phyloP scores from a whole-genome alignment of 1,140 invertebrate genomes.

The Nasonia longicornis region DNA sequence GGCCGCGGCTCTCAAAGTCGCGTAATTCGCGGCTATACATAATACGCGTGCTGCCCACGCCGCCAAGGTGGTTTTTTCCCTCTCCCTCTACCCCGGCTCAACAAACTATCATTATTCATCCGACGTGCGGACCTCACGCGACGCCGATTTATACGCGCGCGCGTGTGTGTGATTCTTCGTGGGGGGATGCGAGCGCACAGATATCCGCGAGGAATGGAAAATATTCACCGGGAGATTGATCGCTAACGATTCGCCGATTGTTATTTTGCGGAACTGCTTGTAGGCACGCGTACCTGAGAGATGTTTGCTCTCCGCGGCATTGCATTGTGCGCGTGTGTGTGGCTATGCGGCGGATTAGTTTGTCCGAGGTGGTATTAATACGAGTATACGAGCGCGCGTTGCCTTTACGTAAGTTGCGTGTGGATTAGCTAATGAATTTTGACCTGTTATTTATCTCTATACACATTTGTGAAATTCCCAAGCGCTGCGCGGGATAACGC shows the following conservation, averaged over 20 bases:
- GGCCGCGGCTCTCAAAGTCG: not conserved
- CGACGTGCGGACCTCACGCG: constrained; percentile 56
- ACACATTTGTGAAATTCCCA: not conserved
- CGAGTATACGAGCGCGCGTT: too few relatives aligned
- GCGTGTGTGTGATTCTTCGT: not conserved
- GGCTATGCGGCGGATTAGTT: not conserved
- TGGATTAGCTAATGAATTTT: not conserved
- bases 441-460: not conserved
- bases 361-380: not conserved
- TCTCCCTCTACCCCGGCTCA: constrained; percentile 28
- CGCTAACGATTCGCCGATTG: constrained; percentile 45
- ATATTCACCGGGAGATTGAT: constrained; percentile 48
- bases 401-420: too few relatives aligned
- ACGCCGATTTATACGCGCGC: constrained; percentile 51
- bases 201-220: constrained; percentile 15
- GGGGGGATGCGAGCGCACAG: not conserved
- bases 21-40: constrained; percentile 24
- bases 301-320: constrained; percentile 24
- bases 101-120: constrained; percentile 58
- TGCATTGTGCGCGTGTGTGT: not conserved
- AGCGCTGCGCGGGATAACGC: too few relatives aligned
- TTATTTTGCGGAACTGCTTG: constrained; percentile 43
- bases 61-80: not conserved
- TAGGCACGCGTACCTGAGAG: not conserved
- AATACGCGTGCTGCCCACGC: constrained; percentile 38